These are phyloP conservation scores for Forbesichthys papilliferus DNA, from an alignment of 2,113 vertebrate genomes.

Conservation along the genomic window DNA sequence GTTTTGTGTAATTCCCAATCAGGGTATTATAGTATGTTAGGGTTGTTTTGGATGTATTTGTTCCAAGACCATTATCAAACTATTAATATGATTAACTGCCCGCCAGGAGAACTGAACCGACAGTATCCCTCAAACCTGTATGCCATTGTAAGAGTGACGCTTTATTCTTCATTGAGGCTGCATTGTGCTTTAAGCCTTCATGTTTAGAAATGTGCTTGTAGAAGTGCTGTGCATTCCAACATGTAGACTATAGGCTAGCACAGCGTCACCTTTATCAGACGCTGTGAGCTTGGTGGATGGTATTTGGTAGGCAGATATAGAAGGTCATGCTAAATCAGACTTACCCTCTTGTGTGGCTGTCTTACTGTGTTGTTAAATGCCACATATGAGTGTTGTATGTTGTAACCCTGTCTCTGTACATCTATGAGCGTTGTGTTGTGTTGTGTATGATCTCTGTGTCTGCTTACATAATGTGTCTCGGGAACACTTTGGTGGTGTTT, in stretches of 20 bases:
- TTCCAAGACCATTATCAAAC: constrained; percentile 15
- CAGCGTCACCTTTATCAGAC: constrained; percentile 22
- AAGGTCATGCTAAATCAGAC: constrained; percentile 46
- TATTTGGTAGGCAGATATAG: constrained; percentile 45
- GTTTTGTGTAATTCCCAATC: neutral
- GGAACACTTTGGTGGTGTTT: constrained; percentile 22
- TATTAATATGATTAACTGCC: constrained; percentile 11
- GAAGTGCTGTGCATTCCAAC: constrained; percentile 11
- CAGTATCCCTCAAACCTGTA: neutral
- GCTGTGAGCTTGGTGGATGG: neutral
- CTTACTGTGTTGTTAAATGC: neutral
- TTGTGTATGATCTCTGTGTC: too few relatives aligned
- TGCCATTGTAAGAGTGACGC: neutral
- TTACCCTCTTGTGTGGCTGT: constrained; percentile 16
- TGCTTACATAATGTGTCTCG: neutral
- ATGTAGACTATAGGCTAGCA: constrained; percentile 1
- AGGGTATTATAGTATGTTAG: neutral
- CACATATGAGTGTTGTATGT: neutral
- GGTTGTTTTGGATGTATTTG: neutral
- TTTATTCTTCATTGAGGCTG: neutral
- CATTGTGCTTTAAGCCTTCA: constrained; percentile 4
- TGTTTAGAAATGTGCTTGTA: constrained; percentile 6
- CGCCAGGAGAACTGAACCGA: constrained; percentile 1
- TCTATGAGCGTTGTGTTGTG: neutral
- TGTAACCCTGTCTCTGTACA: too few relatives aligned